phyloP scores from a whole-genome alignment of 2,797 vertebrate species.

The Bryconaethiops microstoma region DNA sequence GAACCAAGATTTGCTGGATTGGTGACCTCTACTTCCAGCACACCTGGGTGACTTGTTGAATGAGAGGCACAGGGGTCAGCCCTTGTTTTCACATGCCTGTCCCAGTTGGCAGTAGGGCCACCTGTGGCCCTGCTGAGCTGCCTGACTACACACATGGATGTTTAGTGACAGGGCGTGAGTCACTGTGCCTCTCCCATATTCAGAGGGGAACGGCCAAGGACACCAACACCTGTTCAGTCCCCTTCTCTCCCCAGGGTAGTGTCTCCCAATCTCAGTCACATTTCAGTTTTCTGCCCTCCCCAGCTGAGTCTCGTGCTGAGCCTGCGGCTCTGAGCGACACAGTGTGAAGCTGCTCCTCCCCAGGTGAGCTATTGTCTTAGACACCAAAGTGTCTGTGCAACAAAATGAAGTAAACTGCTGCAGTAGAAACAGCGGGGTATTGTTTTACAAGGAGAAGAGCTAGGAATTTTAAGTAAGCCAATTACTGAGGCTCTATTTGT shows the following conservation, averaged over 20 bases:
- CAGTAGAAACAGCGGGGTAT: constrained; percentile 19
- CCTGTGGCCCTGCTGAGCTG: constrained; percentile 25
- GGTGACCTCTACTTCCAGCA: background rate
- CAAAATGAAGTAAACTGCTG: constrained; percentile 17
- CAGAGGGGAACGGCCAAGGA: constrained; percentile 44
- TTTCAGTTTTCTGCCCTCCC: constrained; percentile 29
- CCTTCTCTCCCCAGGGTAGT: constrained; percentile 31
- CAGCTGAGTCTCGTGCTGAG: constrained; percentile 4
- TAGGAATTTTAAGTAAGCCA: background rate
- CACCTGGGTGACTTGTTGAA: background rate
- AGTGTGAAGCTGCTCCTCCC: constrained; percentile 1
- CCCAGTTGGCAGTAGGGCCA: constrained; percentile 34
- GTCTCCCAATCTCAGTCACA: constrained; percentile 17
- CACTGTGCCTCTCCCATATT: constrained; percentile 30
- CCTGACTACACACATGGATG: constrained; percentile 16
- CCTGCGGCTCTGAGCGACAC: background rate
- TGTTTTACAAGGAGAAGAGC: background rate
- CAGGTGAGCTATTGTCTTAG: constrained; percentile 7
- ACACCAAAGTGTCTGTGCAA: background rate
- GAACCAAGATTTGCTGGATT: background rate
- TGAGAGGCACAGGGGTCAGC: background rate
- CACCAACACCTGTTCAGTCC: constrained; percentile 46
- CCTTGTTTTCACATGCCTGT: constrained; percentile 34
- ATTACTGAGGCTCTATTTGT: background rate
- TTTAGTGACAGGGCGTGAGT: constrained; percentile 37